A percentile compares a stretch with the other conserved stretches of the same genome.
These are phyloP conservation scores for Canis aureus DNA, from an alignment of 2,113 vertebrate species.

Conservation along the genomic window DNA sequence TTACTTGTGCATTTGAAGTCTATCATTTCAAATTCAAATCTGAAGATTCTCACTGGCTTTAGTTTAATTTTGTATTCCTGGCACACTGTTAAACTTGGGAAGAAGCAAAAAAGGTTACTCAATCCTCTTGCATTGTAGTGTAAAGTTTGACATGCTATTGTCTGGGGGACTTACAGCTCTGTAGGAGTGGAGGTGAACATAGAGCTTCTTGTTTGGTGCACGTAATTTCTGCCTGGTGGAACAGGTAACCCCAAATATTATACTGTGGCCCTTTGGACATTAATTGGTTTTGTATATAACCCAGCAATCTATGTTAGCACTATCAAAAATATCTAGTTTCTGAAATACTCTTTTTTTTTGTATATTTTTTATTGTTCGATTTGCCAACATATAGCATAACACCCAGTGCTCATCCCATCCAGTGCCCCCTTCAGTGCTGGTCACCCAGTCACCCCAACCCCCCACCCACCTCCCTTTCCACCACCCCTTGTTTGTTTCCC, in stretches of 20 bases:
- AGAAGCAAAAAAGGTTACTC: constrained; percentile 1
- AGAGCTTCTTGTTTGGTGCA: neutral
- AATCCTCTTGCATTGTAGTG: neutral
- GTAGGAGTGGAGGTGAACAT: neutral
- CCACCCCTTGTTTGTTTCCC: too few species aligned
- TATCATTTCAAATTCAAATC: neutral
- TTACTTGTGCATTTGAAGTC: neutral
- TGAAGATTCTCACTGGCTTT: neutral
- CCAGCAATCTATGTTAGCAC: neutral
- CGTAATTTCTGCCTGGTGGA: neutral
- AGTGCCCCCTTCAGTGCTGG: too few species aligned
- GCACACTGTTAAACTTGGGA: neutral
- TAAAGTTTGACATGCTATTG: neutral
- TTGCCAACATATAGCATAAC: too few species aligned
- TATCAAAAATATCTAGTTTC: constrained; percentile 20
- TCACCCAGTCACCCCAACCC: too few species aligned
- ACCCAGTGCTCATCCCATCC: too few species aligned
- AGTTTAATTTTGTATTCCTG: neutral
- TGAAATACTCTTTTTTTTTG: neutral
- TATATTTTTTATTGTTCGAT: too few species aligned
- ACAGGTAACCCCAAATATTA: neutral
- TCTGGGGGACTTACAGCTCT: constrained; percentile 24
- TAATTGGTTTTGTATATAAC: neutral
- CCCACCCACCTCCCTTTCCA: too few species aligned
- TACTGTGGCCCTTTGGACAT: neutral